Conservation (phyloP, 2,113 vertebrate species). For the Pygoscelis adeliae region DNA sequence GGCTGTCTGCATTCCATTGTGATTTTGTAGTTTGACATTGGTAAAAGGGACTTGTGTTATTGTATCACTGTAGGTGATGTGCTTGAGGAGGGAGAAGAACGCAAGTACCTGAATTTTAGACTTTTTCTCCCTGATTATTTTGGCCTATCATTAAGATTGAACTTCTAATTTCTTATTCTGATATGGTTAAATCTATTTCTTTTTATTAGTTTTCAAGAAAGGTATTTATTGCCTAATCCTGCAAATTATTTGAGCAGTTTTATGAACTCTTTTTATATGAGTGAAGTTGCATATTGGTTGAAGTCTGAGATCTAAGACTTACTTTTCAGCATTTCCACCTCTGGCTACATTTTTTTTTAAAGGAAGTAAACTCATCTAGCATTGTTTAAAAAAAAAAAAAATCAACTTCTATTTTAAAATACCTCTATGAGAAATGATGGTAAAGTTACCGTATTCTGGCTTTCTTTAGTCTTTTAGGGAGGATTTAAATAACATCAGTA, state of each 20-base stretch:
- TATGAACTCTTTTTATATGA: background rate
- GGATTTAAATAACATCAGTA: background rate
- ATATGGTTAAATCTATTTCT: background rate
- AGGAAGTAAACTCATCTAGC: background rate
- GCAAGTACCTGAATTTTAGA: background rate
- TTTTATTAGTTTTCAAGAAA: background rate
- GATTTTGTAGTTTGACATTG: background rate
- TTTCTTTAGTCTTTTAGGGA: background rate
- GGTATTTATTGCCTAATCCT: background rate
- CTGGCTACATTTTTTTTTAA: background rate
- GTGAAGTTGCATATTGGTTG: background rate
- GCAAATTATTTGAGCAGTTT: background rate
- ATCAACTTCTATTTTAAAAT: background rate
- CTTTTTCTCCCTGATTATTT: background rate
- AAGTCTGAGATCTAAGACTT: background rate
- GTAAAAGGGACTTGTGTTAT: background rate
- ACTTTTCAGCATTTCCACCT: background rate
- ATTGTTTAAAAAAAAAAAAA: background rate
- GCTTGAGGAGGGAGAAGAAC: background rate
- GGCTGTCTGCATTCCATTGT: background rate
- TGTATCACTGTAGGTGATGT: background rate
- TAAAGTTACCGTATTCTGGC: background rate
- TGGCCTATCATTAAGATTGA: background rate
- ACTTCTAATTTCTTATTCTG: background rate
- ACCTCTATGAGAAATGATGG: background rate